Evolutionary conservation across 2,113 vertebrate genomes (phyloP).

Genomic region (Phaethon lepturus): DNA sequence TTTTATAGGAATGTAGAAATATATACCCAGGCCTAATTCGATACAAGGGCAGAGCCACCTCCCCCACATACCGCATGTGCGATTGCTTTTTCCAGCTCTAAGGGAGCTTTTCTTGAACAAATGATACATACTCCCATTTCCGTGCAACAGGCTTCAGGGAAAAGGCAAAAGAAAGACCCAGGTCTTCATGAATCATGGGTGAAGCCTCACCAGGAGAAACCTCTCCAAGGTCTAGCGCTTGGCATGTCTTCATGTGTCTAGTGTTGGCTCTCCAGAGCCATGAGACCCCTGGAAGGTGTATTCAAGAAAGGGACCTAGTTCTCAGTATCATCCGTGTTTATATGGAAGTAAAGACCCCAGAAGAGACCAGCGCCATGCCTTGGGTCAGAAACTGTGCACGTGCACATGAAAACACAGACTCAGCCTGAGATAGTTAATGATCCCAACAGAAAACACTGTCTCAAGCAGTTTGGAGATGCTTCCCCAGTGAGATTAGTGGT

Average conservation of each 20-base stretch:
- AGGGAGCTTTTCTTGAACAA: background rate
- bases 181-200: background rate
- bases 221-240: background rate
- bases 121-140: background rate
- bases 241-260: background rate
- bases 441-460: background rate
- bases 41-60: background rate
- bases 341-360: background rate
- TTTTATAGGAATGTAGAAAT: background rate
- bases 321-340: background rate
- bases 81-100: constrained; percentile 15
- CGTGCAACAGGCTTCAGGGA: background rate
- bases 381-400: background rate
- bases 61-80: background rate
- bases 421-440: accelerated
- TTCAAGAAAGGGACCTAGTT: background rate
- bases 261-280: background rate
- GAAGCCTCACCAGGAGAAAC: background rate
- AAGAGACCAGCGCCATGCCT: background rate
- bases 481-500: background rate
- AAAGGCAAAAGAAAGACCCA: background rate
- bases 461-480: background rate
- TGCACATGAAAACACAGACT: background rate
- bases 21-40: background rate
- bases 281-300: background rate